phyloP scores from a whole-genome alignment of 1,140 invertebrate species.

The Chironomus tepperi region DNA sequence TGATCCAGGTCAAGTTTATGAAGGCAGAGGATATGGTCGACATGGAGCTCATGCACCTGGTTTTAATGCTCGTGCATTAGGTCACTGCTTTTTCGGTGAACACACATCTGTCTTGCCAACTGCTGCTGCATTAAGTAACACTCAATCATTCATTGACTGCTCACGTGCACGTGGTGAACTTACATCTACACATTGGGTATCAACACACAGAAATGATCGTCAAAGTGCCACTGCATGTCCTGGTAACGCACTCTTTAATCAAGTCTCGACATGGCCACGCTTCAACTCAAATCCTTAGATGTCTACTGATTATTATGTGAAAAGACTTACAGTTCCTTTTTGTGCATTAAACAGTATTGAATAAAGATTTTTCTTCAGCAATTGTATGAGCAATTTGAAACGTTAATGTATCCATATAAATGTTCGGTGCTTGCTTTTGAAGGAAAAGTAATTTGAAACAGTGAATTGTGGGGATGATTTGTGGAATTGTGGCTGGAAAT shows the following conservation, averaged over 20 bases:
- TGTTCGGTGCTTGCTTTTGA: not conserved
- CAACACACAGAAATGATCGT: not conserved
- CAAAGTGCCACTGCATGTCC: conserved; percentile 6
- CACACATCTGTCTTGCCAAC: not conserved
- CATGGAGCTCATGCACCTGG: conserved; percentile 45
- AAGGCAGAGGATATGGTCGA: conserved; percentile 47
- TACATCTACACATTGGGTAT: not conserved
- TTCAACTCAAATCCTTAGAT: not conserved
- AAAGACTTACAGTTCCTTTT: too few species aligned
- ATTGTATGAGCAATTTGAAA: too few species aligned
- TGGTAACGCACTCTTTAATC: not conserved
- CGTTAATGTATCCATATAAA: not conserved
- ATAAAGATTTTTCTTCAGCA: too few species aligned
- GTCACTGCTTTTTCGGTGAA: not conserved
- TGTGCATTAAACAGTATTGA: too few species aligned
- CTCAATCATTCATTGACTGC: not conserved
- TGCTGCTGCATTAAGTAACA: not conserved
- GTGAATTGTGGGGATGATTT: not conserved
- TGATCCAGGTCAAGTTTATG: conserved; percentile 48
- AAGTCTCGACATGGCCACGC: not conserved
- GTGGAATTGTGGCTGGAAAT: too few species aligned
- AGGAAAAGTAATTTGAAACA: not conserved
- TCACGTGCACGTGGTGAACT: not conserved
- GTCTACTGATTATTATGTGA: too few species aligned
- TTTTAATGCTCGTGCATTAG: conserved; percentile 41